Evolutionary conservation across 2,113 vertebrate genomes (phyloP).

Genomic region (Petroica traversi): DNA sequence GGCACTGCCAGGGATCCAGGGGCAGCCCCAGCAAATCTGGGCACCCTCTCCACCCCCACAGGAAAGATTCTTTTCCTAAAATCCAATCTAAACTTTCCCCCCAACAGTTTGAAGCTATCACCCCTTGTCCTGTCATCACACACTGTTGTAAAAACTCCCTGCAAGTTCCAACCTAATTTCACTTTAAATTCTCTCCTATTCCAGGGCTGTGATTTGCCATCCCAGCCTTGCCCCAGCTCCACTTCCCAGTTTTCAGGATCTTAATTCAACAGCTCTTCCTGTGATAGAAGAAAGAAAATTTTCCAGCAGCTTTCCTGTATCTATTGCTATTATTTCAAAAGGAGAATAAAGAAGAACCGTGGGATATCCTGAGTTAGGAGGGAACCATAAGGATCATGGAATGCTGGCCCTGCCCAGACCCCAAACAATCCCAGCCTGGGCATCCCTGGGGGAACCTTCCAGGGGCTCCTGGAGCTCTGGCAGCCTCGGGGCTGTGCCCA

Average conservation of each 20-base stretch:
- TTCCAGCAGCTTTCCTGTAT: neutral
- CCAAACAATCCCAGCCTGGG: neutral
- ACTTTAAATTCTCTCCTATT: neutral
- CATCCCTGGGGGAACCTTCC: neutral
- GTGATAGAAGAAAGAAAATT: neutral
- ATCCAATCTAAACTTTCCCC: neutral
- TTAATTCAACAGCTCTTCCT: neutral
- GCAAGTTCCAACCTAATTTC: neutral
- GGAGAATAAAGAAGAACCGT: neutral
- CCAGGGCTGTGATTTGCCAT: neutral
- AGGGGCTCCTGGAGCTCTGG: neutral
- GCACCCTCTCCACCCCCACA: neutral
- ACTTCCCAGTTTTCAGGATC: neutral
- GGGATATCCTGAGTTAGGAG: neutral
- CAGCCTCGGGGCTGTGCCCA: neutral
- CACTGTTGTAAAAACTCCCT: neutral
- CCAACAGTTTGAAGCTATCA: neutral
- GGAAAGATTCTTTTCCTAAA: neutral
- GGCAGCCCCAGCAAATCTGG: neutral
- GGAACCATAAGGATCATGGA: fast-evolving
- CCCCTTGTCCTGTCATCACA: neutral
- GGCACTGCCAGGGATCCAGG: neutral
- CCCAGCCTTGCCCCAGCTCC: neutral
- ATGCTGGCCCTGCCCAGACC: neutral
- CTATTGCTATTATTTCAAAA: neutral